A percentile compares a stretch with the other conserved stretches of the same genome.
Evolutionary conservation across 1,140 invertebrate species (phyloP).

Genomic region (Theocolax elegans): DNA sequence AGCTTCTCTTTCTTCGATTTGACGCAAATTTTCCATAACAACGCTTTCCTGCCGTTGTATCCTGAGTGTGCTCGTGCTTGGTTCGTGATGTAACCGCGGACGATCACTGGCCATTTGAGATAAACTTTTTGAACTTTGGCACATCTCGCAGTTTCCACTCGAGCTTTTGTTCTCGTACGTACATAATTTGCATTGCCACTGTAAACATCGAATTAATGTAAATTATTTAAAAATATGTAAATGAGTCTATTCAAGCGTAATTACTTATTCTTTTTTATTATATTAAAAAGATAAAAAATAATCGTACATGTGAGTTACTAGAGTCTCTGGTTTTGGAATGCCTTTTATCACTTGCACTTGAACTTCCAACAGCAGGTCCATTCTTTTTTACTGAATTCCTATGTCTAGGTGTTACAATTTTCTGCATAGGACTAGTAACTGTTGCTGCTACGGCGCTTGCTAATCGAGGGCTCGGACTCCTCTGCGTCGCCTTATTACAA

Average conservation of each 20-base stretch:
- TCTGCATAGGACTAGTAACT: constrained; percentile 45
- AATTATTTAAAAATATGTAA: not conserved
- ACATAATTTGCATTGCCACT: constrained; percentile 84
- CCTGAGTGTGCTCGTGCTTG: constrained; percentile 62
- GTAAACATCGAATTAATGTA: constrained; percentile 10
- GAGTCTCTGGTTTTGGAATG: constrained; percentile 58
- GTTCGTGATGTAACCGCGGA: constrained; percentile 57
- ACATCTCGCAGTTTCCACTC: constrained; percentile 83
- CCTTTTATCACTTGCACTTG: constrained; percentile 54
- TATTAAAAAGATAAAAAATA: constrained; percentile 12
- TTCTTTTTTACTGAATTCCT: constrained; percentile 63
- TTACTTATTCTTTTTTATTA: not conserved
- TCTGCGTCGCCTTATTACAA: constrained; percentile 38
- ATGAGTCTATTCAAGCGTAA: not conserved
- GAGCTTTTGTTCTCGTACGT: constrained; percentile 83
- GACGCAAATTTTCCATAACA: constrained; percentile 84
- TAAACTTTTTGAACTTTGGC: constrained; percentile 74
- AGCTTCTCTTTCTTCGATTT: constrained; percentile 84
- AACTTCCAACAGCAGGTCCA: constrained; percentile 48
- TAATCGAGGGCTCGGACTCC: constrained; percentile 62
- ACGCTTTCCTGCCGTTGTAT: constrained; percentile 77
- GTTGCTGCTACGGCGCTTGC: constrained; percentile 49
- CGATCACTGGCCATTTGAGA: constrained; percentile 65
- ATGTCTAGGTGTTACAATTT: constrained; percentile 60
- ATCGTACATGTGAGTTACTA: constrained; percentile 51